Conservation (phyloP, 2,113 vertebrate species). For the Pandion haliaetus region DNA sequence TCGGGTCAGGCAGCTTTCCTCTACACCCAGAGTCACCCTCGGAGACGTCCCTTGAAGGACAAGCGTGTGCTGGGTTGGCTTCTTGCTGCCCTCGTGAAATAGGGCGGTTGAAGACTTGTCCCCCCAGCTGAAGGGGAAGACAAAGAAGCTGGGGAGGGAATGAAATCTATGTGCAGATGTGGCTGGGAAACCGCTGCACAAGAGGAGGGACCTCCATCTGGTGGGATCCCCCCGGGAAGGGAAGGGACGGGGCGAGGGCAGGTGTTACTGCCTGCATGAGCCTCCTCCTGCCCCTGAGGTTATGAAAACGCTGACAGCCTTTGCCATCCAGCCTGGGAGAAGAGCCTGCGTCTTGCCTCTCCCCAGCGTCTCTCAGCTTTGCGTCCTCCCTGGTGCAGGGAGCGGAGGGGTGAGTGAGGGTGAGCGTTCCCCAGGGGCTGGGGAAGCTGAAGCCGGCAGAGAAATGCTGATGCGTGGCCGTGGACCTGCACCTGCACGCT, state of each 20-base stretch:
- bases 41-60: neutral
- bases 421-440: neutral
- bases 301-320: neutral
- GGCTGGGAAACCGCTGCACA: neutral
- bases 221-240: neutral
- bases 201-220: accelerated
- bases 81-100: neutral
- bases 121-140: neutral
- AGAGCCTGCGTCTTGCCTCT: neutral
- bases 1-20: neutral
- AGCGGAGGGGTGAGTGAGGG: neutral
- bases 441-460: neutral
- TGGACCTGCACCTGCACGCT: neutral
- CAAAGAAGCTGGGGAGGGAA: neutral
- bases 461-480: neutral
- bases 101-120: neutral
- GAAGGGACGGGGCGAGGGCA: neutral
- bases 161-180: no score
- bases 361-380: neutral
- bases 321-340: neutral
- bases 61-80: accelerated
- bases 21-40: neutral
- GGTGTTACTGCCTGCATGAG: accelerated
- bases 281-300: neutral
- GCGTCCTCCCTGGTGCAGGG: accelerated